phyloP scores from a whole-genome alignment of 1,140 invertebrate genomes.

The Drosophila micromelanica region DNA sequence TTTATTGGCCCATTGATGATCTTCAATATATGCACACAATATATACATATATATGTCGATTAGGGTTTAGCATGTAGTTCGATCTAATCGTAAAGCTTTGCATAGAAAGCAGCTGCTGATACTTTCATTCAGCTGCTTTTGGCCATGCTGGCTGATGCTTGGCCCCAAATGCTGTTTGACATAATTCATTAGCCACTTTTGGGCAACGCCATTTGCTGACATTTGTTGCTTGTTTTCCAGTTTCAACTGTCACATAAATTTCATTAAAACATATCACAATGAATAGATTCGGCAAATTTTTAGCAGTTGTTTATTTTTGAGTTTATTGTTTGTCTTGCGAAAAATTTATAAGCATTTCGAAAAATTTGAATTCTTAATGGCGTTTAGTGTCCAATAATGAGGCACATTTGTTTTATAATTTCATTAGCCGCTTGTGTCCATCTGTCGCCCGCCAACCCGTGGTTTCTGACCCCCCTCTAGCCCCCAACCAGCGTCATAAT shows the following conservation, averaged over 20 bases:
- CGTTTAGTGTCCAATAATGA: conserved; percentile 81
- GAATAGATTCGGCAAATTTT: conserved; percentile 28
- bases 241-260: conserved; percentile 79
- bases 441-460: conserved; percentile 1
- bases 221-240: conserved; percentile 77
- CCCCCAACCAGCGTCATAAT: conserved; percentile 40
- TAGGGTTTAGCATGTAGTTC: conserved; percentile 11
- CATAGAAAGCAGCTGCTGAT: conserved; percentile 21
- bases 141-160: neutral
- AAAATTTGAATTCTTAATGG: conserved; percentile 80
- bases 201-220: conserved; percentile 66
- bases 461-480: neutral
- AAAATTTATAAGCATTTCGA: conserved; percentile 55
- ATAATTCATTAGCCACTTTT: conserved; percentile 72
- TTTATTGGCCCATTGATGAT: conserved; percentile 57
- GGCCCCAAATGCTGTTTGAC: conserved; percentile 23
- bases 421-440: conserved; percentile 75
- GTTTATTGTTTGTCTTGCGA: conserved; percentile 17
- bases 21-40: neutral
- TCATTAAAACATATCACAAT: conserved; percentile 43
- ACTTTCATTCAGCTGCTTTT: conserved; percentile 23
- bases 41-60: conserved; percentile 2
- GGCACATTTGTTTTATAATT: conserved; percentile 82
- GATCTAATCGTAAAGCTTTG: neutral
- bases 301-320: conserved; percentile 12